Conservation (phyloP, 2,797 vertebrate species). For the Erethizon dorsatum region DNA sequence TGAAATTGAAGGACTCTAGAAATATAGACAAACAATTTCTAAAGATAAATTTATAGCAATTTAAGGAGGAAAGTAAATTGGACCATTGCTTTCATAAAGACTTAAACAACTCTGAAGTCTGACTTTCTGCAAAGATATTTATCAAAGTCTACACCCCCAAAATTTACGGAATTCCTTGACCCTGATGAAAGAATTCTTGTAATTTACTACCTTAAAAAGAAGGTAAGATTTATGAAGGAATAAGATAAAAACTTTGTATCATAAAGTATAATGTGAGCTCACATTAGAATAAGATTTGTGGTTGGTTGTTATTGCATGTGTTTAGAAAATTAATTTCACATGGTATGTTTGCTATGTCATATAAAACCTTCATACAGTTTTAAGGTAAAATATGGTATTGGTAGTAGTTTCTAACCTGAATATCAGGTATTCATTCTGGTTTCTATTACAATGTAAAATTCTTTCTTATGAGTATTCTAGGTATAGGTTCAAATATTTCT, state of each 20-base stretch:
- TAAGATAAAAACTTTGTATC: background rate
- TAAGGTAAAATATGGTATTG: background rate
- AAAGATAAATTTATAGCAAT: background rate
- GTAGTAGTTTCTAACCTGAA: background rate
- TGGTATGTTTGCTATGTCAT: background rate
- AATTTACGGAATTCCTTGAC: slow-evolving; percentile 1
- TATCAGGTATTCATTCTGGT: background rate
- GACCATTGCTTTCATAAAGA: background rate
- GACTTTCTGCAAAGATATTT: background rate
- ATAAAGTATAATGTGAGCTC: background rate
- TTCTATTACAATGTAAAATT: slow-evolving; percentile 20
- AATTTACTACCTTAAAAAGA: background rate
- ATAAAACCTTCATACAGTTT: background rate
- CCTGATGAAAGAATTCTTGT: background rate
- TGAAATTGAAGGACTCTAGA: background rate
- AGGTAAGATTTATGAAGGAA: background rate
- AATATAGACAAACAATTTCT: background rate
- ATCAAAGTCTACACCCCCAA: background rate
- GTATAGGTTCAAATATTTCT: background rate
- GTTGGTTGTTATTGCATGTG: background rate
- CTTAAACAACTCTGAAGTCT: background rate
- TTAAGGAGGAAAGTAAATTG: background rate
- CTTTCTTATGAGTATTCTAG: background rate
- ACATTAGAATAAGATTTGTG: background rate
- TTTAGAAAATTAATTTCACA: background rate